These are phyloP conservation scores for Zosterops borbonicus DNA, from an alignment of 2,113 vertebrate species.

Conservation along the genomic window DNA sequence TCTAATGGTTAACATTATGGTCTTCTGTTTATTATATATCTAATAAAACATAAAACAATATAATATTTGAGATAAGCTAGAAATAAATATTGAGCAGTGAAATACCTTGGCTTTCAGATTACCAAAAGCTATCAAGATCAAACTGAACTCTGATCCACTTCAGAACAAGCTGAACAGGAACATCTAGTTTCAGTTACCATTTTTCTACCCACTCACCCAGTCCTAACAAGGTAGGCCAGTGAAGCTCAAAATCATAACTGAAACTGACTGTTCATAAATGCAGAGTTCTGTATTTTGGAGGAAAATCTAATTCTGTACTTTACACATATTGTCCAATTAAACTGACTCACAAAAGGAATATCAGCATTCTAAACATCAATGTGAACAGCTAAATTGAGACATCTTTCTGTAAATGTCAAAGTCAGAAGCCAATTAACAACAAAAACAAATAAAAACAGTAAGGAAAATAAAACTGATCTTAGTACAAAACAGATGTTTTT, in stretches of 20 bases:
- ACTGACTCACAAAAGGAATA: background rate
- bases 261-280: background rate
- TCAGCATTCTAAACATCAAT: background rate
- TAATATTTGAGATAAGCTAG: background rate
- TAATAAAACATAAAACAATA: background rate
- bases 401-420: background rate
- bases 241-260: background rate
- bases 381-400: background rate
- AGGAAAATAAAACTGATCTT: background rate
- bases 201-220: background rate
- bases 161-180: slow-evolving; percentile 17
- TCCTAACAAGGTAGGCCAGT: background rate
- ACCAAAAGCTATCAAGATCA: background rate
- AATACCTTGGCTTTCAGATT: background rate
- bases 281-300: background rate
- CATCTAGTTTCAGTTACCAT: background rate
- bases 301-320: background rate
- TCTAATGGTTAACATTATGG: too few species aligned
- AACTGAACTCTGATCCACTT: background rate
- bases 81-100: background rate
- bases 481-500: background rate
- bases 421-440: background rate
- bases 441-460: background rate
- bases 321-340: background rate
- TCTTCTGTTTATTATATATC: background rate